These are phyloP conservation scores for Carassius carassius DNA, from an alignment of 2,113 vertebrate species.

Conservation along the genomic window DNA sequence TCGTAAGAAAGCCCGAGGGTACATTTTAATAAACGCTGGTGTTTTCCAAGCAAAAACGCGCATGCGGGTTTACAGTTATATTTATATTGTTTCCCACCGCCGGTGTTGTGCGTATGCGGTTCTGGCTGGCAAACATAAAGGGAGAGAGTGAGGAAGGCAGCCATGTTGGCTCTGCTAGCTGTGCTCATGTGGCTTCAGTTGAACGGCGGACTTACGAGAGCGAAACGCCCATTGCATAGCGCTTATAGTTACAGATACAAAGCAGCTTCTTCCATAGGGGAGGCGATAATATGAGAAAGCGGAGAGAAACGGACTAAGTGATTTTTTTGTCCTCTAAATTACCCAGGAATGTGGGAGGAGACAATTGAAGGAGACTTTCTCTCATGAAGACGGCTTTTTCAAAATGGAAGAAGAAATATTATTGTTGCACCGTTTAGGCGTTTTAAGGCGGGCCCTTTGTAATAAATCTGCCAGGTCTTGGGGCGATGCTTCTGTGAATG, in stretches of 20 bases:
- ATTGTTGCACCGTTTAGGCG: slow-evolving; percentile 25
- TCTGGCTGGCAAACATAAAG: slow-evolving; percentile 67
- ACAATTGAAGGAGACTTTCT: slow-evolving; percentile 69
- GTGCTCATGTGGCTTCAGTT: slow-evolving; percentile 53
- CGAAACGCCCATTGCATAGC: slow-evolving; percentile 36
- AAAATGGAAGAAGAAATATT: slow-evolving; percentile 70
- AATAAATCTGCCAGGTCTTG: not conserved
- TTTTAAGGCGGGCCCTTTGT: not conserved
- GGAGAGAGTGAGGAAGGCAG: slow-evolving; percentile 70
- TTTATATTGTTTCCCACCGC: not conserved
- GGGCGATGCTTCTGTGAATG: not conserved
- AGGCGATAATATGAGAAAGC: slow-evolving; percentile 29
- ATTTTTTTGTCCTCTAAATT: slow-evolving; percentile 29
- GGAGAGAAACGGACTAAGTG: slow-evolving; percentile 19
- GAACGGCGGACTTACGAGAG: slow-evolving; percentile 69
- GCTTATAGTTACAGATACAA: slow-evolving; percentile 24
- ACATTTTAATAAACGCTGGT: not conserved
- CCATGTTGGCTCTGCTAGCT: slow-evolving; percentile 70
- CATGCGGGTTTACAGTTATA: not conserved
- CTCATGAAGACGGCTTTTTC: slow-evolving; percentile 64
- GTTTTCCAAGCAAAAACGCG: not conserved
- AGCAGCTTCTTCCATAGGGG: slow-evolving; percentile 28
- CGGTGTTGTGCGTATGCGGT: slow-evolving; percentile 8
- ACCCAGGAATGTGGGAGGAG: slow-evolving; percentile 49
- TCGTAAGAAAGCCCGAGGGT: not conserved